These are phyloP conservation scores for Tonatia bakeri DNA, from an alignment of 2,113 vertebrate genomes.

Conservation along the genomic window DNA sequence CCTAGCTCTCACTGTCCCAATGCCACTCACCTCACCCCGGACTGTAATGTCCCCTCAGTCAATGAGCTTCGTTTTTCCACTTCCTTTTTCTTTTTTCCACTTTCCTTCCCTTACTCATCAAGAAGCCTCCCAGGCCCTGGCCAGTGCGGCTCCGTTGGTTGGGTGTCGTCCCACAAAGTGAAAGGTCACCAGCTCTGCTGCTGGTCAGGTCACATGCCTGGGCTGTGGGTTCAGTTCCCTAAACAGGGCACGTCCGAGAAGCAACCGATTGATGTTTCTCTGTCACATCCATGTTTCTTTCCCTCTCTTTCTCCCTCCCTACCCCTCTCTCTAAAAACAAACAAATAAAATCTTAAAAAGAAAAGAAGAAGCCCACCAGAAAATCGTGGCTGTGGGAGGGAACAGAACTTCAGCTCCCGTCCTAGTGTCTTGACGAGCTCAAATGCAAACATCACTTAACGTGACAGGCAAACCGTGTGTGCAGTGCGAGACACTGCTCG, in stretches of 20 bases:
- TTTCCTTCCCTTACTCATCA: background rate
- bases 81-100: background rate
- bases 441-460: conserved; percentile 82
- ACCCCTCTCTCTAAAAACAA: too few species aligned
- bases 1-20: background rate
- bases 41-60: background rate
- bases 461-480: conserved; percentile 81
- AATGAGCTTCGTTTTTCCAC: background rate
- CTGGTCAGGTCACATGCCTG: too few species aligned
- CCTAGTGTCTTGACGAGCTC: conserved; percentile 78
- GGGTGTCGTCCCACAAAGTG: too few species aligned
- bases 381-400: background rate
- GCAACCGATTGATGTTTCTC: too few species aligned
- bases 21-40: background rate
- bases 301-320: too few species aligned
- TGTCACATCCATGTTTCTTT: too few species aligned
- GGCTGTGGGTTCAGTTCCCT: too few species aligned
- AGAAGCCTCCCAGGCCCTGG: background rate
- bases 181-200: too few species aligned
- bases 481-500: conserved; percentile 79
- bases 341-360: too few species aligned
- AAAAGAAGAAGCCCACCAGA: background rate
- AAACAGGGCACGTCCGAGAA: too few species aligned
- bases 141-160: too few species aligned
- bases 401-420: conserved; percentile 61